Evolutionary conservation across 1,140 invertebrate genomes (phyloP).

Genomic region (Rhyacophila brunnea): DNA sequence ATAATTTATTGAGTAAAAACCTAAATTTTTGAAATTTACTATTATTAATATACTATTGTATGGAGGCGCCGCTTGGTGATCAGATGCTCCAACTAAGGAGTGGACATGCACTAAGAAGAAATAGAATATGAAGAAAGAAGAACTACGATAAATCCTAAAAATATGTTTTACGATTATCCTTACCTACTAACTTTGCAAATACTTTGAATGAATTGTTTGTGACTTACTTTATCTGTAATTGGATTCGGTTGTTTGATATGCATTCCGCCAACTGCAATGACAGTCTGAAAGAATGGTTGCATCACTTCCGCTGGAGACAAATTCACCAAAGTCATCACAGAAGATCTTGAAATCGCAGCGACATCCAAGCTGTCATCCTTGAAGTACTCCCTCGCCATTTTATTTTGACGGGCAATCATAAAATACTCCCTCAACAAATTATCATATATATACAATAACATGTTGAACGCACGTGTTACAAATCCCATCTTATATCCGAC

Average conservation of each 20-base stretch:
- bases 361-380: slow-evolving; percentile 19
- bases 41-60: too few relatives aligned
- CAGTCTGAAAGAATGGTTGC: slow-evolving; percentile 41
- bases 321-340: slow-evolving; percentile 25
- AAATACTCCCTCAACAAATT: slow-evolving; percentile 20
- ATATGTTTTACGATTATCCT: too few relatives aligned
- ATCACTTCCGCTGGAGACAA: slow-evolving; percentile 27
- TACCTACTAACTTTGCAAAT: too few relatives aligned
- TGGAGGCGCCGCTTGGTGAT: too few relatives aligned
- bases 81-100: too few relatives aligned
- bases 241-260: slow-evolving; percentile 44
- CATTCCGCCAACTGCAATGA: slow-evolving; percentile 57
- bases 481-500: slow-evolving; percentile 37
- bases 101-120: too few relatives aligned
- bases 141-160: too few relatives aligned
- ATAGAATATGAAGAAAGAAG: too few relatives aligned
- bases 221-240: slow-evolving; percentile 33
- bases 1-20: too few relatives aligned
- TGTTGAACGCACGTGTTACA: slow-evolving; percentile 38
- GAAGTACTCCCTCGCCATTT: slow-evolving; percentile 20
- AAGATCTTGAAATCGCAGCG: slow-evolving; percentile 21
- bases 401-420: slow-evolving; percentile 25
- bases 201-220: too few relatives aligned
- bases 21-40: too few relatives aligned
- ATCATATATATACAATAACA: slow-evolving; percentile 32